A percentile compares a stretch with the other conserved stretches of the same genome.
These are phyloP conservation scores for Seriola rivoliana DNA, from an alignment of 2,113 vertebrate species.

Conservation along the genomic window DNA sequence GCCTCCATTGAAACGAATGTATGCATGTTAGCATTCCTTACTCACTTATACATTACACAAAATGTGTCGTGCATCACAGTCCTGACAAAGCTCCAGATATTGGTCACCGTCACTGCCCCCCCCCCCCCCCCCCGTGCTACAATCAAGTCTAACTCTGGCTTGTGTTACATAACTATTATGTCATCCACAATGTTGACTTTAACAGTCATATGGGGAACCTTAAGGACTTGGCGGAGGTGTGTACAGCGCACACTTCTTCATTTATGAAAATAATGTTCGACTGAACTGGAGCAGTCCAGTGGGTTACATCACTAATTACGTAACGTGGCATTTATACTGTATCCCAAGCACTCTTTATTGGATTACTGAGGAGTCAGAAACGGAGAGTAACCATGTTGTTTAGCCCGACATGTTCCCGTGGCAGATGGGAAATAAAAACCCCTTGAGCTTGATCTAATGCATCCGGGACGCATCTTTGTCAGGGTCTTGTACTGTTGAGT, in stretches of 20 bases:
- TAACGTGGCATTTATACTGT: constrained; percentile 11
- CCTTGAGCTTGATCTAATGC: neutral
- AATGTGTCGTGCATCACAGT: neutral
- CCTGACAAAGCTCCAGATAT: neutral
- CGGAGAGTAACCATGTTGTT: neutral
- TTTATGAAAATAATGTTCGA: constrained; percentile 18
- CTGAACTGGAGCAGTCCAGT: neutral
- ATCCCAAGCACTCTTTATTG: neutral
- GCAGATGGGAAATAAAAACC: neutral
- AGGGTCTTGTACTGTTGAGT: neutral
- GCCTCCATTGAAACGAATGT: neutral
- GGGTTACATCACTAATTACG: constrained; percentile 34
- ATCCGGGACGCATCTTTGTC: neutral
- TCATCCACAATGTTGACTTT: neutral
- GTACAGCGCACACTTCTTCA: neutral
- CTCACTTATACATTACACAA: neutral
- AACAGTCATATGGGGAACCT: neutral
- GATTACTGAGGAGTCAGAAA: neutral
- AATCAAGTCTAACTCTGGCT: neutral
- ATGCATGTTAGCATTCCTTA: neutral
- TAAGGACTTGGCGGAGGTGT: neutral
- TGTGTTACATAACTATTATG: constrained; percentile 39
- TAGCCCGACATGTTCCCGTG: neutral
- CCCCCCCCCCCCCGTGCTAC: neutral
- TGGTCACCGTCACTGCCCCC: neutral